Evolutionary conservation across 2,888 invertebrate genomes (phyloP).

Genomic region (Volucella zonaria): DNA sequence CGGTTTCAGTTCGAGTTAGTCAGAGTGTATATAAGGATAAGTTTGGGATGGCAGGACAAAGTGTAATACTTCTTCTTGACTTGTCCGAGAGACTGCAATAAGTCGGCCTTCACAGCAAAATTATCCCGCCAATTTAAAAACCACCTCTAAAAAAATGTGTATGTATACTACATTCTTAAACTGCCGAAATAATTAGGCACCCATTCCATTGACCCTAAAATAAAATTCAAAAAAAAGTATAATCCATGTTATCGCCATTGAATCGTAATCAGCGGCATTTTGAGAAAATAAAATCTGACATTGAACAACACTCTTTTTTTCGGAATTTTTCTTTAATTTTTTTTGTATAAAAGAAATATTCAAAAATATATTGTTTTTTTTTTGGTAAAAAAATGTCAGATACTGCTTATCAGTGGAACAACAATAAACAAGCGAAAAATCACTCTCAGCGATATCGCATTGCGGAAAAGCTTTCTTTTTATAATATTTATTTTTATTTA

Average conservation of each 20-base stretch:
- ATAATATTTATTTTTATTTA: too few relatives aligned
- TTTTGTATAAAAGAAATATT: background rate
- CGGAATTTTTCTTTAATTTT: background rate
- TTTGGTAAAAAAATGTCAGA: background rate
- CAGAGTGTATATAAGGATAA: too few relatives aligned
- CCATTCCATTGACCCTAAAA: background rate
- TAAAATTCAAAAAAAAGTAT: background rate
- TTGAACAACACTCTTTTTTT: background rate
- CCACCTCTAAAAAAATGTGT: too few relatives aligned
- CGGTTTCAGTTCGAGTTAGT: too few relatives aligned
- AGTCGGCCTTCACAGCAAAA: too few relatives aligned
- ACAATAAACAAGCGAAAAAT: constrained; percentile 11
- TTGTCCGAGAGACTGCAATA: background rate
- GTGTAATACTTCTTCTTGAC: background rate
- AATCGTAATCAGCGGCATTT: constrained; percentile 3
- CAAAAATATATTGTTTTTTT: too few relatives aligned
- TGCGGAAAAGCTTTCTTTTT: background rate
- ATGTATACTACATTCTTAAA: too few relatives aligned
- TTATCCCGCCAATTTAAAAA: too few relatives aligned
- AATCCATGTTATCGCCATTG: constrained; percentile 2
- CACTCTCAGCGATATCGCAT: constrained; percentile 3
- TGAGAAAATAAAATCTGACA: constrained; percentile 3
- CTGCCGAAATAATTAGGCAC: too few relatives aligned
- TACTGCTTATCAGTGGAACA: constrained; percentile 6
- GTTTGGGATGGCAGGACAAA: too few relatives aligned